Conservation (phyloP, 2,888 invertebrate species). For the Aleiodes alternator region DNA sequence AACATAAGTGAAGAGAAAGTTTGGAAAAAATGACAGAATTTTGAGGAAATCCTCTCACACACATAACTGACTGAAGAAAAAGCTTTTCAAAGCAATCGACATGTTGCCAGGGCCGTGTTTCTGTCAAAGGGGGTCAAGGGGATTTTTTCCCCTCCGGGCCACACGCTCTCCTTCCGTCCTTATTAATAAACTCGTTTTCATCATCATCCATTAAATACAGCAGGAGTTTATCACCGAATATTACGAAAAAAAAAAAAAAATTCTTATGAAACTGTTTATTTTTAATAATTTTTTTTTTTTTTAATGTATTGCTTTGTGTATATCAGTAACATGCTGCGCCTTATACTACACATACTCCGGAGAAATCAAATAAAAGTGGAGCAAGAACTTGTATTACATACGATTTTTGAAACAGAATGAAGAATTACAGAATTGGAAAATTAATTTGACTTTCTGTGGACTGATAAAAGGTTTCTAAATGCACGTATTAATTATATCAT, state of each 20-base stretch:
- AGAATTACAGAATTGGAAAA: too few relatives aligned
- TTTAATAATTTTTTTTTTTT: background rate
- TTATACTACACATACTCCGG: background rate
- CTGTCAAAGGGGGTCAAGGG: slow-evolving; percentile 68
- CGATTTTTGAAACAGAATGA: too few relatives aligned
- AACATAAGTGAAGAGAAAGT: too few relatives aligned
- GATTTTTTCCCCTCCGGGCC: slow-evolving; percentile 60
- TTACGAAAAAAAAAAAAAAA: slow-evolving; percentile 45
- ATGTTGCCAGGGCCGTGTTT: slow-evolving; percentile 6
- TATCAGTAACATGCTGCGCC: background rate
- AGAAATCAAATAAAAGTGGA: background rate
- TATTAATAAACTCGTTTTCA: slow-evolving; percentile 54
- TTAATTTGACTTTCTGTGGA: too few relatives aligned
- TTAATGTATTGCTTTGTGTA: too few relatives aligned
- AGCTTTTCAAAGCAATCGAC: slow-evolving; percentile 13
- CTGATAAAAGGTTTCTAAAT: too few relatives aligned
- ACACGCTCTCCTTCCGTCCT: slow-evolving; percentile 53
- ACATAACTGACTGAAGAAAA: background rate
- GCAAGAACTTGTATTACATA: background rate
- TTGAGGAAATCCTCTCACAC: too few relatives aligned
- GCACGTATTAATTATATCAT: too few relatives aligned
- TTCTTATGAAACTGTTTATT: slow-evolving; percentile 45
- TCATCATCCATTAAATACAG: slow-evolving; percentile 13
- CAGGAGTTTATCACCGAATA: slow-evolving; percentile 28
- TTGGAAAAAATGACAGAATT: too few relatives aligned